A percentile compares a stretch with the other conserved stretches of the same genome.
These are phyloP conservation scores for Melanotaenia trifasciata DNA, from an alignment of 2,797 vertebrate species.

Conservation along the genomic window DNA sequence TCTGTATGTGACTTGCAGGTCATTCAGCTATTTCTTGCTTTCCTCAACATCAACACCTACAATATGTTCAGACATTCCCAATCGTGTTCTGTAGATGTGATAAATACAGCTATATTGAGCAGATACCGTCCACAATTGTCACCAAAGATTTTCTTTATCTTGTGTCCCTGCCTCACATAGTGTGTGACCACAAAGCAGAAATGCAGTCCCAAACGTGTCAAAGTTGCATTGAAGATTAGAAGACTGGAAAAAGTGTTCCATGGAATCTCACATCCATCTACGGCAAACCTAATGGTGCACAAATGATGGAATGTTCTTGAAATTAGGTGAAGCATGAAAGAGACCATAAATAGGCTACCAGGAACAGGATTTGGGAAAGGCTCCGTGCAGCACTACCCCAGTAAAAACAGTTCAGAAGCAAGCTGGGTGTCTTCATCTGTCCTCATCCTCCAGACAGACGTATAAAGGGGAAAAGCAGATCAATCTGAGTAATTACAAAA, in stretches of 20 bases:
- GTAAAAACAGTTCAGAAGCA: conserved; percentile 57
- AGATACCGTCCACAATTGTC: conserved; percentile 24
- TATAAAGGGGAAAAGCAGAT: conserved; percentile 47
- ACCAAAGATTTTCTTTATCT: conserved; percentile 41
- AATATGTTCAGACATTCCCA: conserved; percentile 24
- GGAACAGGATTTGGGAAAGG: conserved; percentile 63
- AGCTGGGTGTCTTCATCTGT: conserved; percentile 59
- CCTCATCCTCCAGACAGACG: conserved; percentile 54
- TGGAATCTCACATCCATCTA: conserved; percentile 72
- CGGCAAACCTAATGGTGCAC: conserved; percentile 75
- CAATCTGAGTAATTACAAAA: conserved; percentile 76
- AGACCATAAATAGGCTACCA: conserved; percentile 76
- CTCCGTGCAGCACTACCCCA: conserved; percentile 61
- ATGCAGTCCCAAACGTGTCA: conserved; percentile 65
- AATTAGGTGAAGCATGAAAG: conserved; percentile 78
- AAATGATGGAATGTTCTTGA: conserved; percentile 80
- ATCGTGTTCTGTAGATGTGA: conserved; percentile 12
- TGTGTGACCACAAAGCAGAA: conserved; percentile 47
- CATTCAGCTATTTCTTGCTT: neutral
- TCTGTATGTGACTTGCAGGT: neutral
- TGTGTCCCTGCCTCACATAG: conserved; percentile 38
- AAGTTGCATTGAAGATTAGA: conserved; percentile 62
- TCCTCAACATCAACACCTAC: conserved; percentile 1
- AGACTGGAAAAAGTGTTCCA: conserved; percentile 68
- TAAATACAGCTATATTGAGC: conserved; percentile 23